Evolutionary conservation across 2,113 vertebrate genomes (phyloP), one percentile per base, ranked within the genome.

Genomic region (Lampris incognitus): DNA sequence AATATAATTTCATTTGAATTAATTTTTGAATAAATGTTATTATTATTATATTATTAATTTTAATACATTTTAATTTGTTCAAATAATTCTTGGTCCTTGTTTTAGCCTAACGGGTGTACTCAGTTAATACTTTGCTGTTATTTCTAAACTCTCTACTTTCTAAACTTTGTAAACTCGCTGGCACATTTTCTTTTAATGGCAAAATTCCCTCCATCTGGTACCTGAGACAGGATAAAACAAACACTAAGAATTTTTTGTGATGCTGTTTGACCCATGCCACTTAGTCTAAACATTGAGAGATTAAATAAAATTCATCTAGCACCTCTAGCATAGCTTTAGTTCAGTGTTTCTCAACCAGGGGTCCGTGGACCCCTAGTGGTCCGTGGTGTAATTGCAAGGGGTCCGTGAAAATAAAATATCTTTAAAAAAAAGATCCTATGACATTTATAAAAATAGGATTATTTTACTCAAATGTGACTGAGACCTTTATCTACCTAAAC

Each of bases 201-300:
- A 39, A 13, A 62, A n/a, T 36, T 4, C 11, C 54, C 6, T n/a
- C 60, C 40, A 44, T 62, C 39, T 62, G 60, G 60, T 62, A 37
- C 49, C 65, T 38, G 11, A 62, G n/a, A 62, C 60, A 62, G 60
- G 60, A 11, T 62, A 62, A 62, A 62, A 44, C 60, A 62, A 62
- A 42, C 60, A 5, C 9, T 44, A 13, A 38, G 40, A 62, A 40
- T 62, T 62, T 42, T 46, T 62, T 62, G 56, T 62, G n/a, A 62
- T 42, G 24, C 39, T 44, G 60, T 42, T n/a, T 62, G 40, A 62
- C 60, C 60, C 60, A 62, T 6, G 37, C 39, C 11, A 62, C 60
- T 42, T 42, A 41, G 40, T 13, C 60, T 41, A 62, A 42, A 13
- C 60, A 42, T 62, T 44, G 60, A 6, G n/a, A 62, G 40, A 62